Conservation (phyloP, 2,797 vertebrate species). For the Pogoniulus pusillus region DNA sequence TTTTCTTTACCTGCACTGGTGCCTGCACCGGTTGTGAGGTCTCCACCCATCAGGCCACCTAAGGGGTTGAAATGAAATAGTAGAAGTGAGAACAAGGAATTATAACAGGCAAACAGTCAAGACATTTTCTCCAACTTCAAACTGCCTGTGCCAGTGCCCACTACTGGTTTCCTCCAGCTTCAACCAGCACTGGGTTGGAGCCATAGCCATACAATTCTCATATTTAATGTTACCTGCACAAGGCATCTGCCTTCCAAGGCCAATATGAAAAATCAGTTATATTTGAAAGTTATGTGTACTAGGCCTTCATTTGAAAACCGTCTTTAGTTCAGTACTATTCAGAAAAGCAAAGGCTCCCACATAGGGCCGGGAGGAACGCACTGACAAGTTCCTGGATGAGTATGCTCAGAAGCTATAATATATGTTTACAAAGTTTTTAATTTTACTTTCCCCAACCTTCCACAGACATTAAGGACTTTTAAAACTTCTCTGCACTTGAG, state of each 20-base stretch:
- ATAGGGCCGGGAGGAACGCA: not conserved
- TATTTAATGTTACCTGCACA: not conserved
- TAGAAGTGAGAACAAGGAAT: conserved; percentile 44
- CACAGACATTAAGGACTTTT: not conserved
- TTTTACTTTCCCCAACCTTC: not conserved
- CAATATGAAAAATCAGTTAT: conserved; percentile 77
- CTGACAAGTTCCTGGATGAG: not conserved
- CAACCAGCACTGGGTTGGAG: not conserved
- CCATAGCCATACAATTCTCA: not conserved
- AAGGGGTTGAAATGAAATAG: conserved; percentile 73
- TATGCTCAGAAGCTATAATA: not conserved
- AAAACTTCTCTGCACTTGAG: not conserved
- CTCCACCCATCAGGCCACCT: conserved; percentile 99
- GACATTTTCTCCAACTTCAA: conserved; percentile 20
- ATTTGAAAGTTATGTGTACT: conserved; percentile 63
- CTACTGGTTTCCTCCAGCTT: not conserved
- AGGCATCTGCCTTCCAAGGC: conserved; percentile 38
- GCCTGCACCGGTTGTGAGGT: conserved; percentile 98
- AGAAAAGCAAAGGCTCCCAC: not conserved
- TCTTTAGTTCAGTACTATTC: not conserved
- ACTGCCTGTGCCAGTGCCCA: not conserved
- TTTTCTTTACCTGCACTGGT: conserved; percentile 97
- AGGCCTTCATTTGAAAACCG: not conserved
- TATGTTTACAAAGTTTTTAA: not conserved
- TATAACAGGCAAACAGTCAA: conserved; percentile 22